Evolutionary conservation across 2,888 invertebrate genomes (phyloP).

Genomic region (Eudasyphora cyanicolor): DNA sequence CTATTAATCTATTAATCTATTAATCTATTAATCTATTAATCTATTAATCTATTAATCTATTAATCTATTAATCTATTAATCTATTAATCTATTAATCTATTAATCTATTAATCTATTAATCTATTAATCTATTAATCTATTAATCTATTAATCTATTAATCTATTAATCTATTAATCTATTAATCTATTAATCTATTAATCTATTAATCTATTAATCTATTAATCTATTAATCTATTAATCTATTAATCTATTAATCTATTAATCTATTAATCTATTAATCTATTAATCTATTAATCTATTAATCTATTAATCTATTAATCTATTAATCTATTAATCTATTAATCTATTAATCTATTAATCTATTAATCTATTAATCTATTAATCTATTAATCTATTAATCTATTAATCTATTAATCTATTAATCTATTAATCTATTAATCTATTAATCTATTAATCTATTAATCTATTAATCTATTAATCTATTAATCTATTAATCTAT

Average conservation of each 20-base stretch:
- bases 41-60: not conserved
- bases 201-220: not conserved
- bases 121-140: not conserved
- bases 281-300: not conserved
- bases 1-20: not conserved
- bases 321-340: not conserved
- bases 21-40: not conserved
- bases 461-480: not conserved
- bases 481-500: not conserved
- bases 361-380: not conserved
- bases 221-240: not conserved
- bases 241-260: not conserved
- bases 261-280: not conserved
- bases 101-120: not conserved
- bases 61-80: not conserved
- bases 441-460: not conserved
- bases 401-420: not conserved
- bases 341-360: not conserved
- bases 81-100: not conserved
- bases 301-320: not conserved
- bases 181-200: not conserved
- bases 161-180: not conserved
- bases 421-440: not conserved
- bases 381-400: not conserved
- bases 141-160: not conserved